phyloP scores from a whole-genome alignment of 2,888 invertebrate species.

The Octodonta nipae region DNA sequence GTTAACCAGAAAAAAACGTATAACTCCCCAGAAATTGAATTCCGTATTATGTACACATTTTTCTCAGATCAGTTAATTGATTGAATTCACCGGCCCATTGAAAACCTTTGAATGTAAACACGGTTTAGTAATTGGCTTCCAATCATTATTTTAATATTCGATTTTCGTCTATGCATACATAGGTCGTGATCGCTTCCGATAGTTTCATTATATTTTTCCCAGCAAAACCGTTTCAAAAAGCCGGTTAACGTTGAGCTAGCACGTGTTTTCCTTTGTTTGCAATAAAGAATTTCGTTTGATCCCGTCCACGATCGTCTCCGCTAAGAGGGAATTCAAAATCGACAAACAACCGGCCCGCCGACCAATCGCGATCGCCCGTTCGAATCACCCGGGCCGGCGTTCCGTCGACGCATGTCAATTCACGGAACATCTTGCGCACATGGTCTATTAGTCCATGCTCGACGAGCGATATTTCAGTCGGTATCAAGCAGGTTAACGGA shows the following conservation, averaged over 20 bases:
- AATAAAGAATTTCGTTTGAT: constrained; percentile 18
- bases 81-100: no score
- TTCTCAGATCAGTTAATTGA: no score
- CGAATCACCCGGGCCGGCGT: constrained; percentile 12
- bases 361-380: constrained; percentile 10
- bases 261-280: constrained; percentile 26
- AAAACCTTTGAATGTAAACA: no score
- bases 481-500: constrained; percentile 32
- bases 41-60: no score
- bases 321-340: constrained; percentile 8
- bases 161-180: no score
- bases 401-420: constrained; percentile 36
- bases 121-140: no score
- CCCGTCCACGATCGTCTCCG: constrained; percentile 8
- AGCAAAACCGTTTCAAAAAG: constrained; percentile 11
- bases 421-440: constrained; percentile 35
- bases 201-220: no score
- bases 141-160: no score
- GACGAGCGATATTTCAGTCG: constrained; percentile 32
- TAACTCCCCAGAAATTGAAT: no score
- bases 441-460: constrained; percentile 27
- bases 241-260: constrained; percentile 15
- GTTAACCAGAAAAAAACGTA: no score
- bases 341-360: constrained; percentile 8
- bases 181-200: no score